These are phyloP conservation scores for Speoplatyrhinus poulsoni DNA, from an alignment of 2,113 vertebrate genomes.

Conservation along the genomic window DNA sequence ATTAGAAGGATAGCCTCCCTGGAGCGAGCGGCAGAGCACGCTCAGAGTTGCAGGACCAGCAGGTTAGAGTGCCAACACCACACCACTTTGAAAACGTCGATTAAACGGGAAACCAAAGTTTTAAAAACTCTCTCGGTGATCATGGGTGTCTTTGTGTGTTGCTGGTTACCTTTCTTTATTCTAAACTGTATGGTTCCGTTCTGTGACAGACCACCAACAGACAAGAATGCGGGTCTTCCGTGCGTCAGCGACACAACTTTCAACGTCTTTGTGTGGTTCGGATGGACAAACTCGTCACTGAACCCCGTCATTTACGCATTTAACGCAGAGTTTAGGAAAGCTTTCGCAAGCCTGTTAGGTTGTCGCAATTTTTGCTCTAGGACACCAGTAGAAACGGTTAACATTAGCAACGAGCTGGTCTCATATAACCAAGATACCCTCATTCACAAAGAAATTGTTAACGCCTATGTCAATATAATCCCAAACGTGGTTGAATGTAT, in stretches of 20 bases:
- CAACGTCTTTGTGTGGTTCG: conserved; percentile 94
- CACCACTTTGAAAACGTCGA: conserved; percentile 81
- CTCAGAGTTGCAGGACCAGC: conserved; percentile 83
- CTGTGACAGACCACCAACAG: conserved; percentile 75
- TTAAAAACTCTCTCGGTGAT: conserved; percentile 93
- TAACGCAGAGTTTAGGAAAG: conserved; percentile 92
- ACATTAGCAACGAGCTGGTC: conserved; percentile 90
- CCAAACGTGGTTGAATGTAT: conserved; percentile 83
- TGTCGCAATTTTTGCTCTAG: conserved; percentile 82
- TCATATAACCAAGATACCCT: conserved; percentile 89
- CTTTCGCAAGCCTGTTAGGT: conserved; percentile 89
- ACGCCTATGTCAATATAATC: conserved; percentile 85
- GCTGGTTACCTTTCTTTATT: conserved; percentile 94
- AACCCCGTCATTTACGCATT: conserved; percentile 96
- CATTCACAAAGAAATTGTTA: conserved; percentile 83
- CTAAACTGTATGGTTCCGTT: conserved; percentile 95
- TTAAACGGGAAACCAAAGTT: conserved; percentile 92
- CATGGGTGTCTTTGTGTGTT: conserved; percentile 95
- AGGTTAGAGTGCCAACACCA: conserved; percentile 77
- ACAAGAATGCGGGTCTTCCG: conserved; percentile 75
- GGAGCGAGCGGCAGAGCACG: conserved; percentile 89
- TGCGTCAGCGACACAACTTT: conserved; percentile 96
- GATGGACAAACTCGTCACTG: conserved; percentile 95
- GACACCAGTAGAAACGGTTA: conserved; percentile 85
- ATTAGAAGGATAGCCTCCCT: conserved; percentile 87